Conservation (phyloP, 2,113 vertebrate genomes). For the Erpornis zantholeuca region DNA sequence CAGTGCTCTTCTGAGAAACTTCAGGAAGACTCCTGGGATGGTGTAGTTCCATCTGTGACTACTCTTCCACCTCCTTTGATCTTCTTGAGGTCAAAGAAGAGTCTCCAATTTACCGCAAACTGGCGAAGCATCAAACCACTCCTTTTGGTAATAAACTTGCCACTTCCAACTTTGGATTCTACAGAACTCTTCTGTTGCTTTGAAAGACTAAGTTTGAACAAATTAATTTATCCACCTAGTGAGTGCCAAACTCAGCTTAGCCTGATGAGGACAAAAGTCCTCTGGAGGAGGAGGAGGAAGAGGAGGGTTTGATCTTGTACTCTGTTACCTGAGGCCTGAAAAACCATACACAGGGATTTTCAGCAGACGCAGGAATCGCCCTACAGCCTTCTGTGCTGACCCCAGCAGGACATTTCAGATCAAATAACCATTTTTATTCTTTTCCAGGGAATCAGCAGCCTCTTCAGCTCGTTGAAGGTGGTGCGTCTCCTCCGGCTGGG, state of each 20-base stretch:
- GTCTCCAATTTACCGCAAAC: neutral
- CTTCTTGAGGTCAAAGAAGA: neutral
- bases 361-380: neutral
- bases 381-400: neutral
- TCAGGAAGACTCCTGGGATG: neutral
- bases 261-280: neutral
- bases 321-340: neutral
- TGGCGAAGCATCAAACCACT: neutral
- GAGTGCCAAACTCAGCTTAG: neutral
- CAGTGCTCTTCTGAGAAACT: neutral
- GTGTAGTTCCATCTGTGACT: neutral
- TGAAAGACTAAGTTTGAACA: neutral
- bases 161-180: neutral
- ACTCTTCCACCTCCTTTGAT: neutral
- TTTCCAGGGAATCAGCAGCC: slow-evolving; percentile 92
- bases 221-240: neutral
- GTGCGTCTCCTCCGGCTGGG: slow-evolving; percentile 92
- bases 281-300: neutral
- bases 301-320: neutral
- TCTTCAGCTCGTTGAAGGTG: slow-evolving; percentile 97
- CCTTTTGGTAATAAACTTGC: neutral
- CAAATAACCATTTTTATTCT: neutral
- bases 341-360: neutral
- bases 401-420: neutral
- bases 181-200: neutral